Base-by-base conservation (phyloP, 2,113 vertebrate genomes). In the Clinocottus analis region DNA sequence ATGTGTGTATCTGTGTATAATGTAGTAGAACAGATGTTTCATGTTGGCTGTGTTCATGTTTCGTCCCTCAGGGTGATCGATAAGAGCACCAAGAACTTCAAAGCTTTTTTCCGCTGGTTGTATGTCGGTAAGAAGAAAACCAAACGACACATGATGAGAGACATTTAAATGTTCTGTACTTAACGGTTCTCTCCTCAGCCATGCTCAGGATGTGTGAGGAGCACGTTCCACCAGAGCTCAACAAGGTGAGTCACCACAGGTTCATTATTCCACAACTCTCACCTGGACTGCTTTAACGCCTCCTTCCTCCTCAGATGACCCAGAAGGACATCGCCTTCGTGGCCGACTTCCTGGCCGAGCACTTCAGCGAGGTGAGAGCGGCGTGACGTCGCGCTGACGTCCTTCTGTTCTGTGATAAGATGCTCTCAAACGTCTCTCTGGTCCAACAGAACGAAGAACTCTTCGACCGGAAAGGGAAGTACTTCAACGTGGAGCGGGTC, bases 1-100 rank as follows among this genome's bases (percentile, higher is more conserved):
- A 31, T 31, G 5, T 31, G 5, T 31, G 5, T 31, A n/a, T n/a
- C n/a, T n/a, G n/a, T n/a, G n/a, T n/a, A n/a, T n/a, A n/a, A n/a
- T n/a, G n/a, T n/a, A n/a, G n/a, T n/a, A n/a, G n/a, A n/a, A n/a
- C n/a, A n/a, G n/a, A n/a, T n/a, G n/a, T n/a, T n/a, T n/a, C n/a
- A n/a, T n/a, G n/a, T n/a, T n/a, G n/a, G n/a, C n/a, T n/a, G n/a
- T n/a, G n/a, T n/a, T n/a, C n/a, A n/a, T n/a, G n/a, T n/a, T n/a
- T n/a, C n/a, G 27, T 70, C 21, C 5, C 82, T 88, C 84, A 99
- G 98, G 93, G 98, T 99, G 84, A 99, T 99, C 23, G 98, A 99
- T 92, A 98, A 97, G 72, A 99, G 98, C 51, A 99, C 99, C 97
- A 99, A 99, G 93, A 99, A 99, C 94, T 99, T 99, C 91, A 98